Evolutionary conservation across 1,140 invertebrate genomes (phyloP), one percentile per base, ranked within the genome.

Genomic region (Orchesella cincta): DNA sequence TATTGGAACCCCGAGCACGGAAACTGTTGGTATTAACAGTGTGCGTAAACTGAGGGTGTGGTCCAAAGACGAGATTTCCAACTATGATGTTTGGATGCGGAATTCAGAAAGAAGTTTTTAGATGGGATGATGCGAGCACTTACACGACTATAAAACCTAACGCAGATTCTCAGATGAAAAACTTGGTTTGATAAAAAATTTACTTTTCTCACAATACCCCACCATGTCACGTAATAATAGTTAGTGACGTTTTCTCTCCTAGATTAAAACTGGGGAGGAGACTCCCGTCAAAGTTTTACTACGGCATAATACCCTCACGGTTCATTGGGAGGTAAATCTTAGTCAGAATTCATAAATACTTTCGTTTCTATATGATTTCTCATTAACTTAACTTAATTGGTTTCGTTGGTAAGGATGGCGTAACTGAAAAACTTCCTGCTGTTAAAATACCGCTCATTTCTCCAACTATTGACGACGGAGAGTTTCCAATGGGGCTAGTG

Each of bases 251-350:
- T 71, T n/a, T 71, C 31, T 71, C 34, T n/a, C 67, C 29, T 57
- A 57, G 54, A 18, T 23, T 16, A 8, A 26, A 35, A 18, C n/a
- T 34, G 72, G 3, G 67, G 54, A 78, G n/a, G 77, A 76, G n/a
- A 34, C 77, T 46, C 73, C 74, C 0, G 78, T 79, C 12, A 77
- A 77, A 26, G 62, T 81, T 3, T 12, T 81, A 0, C 31, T 78
- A 0, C 73, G 72, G 0, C 73, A 78, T 31, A 76, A 75, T n/a
- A 33, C 64, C 12, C 71, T 79, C 28, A 54, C 77, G n/a, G 64
- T 81, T 35, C 23, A 73, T 36, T 81, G 78, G 78, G 75, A 79
- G 71, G 76, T 73, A 54, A 57, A 57, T 57, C 5, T 23, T n/a
- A n/a, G n/a, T n/a, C n/a, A n/a, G n/a, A n/a, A n/a, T n/a, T n/a